Percentiles rank a stretch among this genome's conserved stretches.
These are phyloP conservation scores for Saccostrea echinata DNA, from an alignment of 1,140 invertebrate genomes.

Conservation along the genomic window DNA sequence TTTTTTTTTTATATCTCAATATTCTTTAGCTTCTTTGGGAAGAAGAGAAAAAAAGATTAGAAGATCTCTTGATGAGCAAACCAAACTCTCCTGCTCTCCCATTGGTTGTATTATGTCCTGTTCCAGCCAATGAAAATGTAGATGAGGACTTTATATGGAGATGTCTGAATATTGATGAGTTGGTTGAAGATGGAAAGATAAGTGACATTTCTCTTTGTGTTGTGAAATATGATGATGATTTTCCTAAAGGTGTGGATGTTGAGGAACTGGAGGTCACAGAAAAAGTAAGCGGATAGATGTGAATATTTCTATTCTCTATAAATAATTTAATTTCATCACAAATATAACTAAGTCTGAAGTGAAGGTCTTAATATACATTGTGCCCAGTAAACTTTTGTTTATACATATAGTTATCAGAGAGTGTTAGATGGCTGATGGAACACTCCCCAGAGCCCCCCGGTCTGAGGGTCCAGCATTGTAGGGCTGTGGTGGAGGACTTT, in stretches of 20 bases:
- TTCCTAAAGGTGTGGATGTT: constrained; percentile 50
- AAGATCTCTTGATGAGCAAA: constrained; percentile 65
- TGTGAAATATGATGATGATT: constrained; percentile 41
- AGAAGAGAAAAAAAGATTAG: constrained; percentile 62
- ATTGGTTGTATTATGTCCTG: constrained; percentile 68
- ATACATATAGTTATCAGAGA: constrained; percentile 58
- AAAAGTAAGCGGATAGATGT: constrained; percentile 49
- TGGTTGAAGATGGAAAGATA: constrained; percentile 61
- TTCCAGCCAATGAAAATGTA: constrained; percentile 50
- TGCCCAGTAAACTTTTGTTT: neutral
- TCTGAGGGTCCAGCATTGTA: constrained; percentile 49
- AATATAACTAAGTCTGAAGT: no score
- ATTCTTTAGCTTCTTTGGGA: constrained; percentile 67
- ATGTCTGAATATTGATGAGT: constrained; percentile 61
- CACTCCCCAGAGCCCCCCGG: constrained; percentile 56
- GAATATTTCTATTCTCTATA: no score
- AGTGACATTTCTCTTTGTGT: constrained; percentile 55
- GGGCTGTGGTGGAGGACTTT: constrained; percentile 59
- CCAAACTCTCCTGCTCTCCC: constrained; percentile 66
- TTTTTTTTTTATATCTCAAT: neutral
- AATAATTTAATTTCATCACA: no score
- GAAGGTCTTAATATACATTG: no score
- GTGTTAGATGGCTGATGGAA: constrained; percentile 64
- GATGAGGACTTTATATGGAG: constrained; percentile 51
- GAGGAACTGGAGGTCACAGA: constrained; percentile 57